phyloP scores from a whole-genome alignment of 2,797 vertebrate species.

The Sebastes hopkinsi region DNA sequence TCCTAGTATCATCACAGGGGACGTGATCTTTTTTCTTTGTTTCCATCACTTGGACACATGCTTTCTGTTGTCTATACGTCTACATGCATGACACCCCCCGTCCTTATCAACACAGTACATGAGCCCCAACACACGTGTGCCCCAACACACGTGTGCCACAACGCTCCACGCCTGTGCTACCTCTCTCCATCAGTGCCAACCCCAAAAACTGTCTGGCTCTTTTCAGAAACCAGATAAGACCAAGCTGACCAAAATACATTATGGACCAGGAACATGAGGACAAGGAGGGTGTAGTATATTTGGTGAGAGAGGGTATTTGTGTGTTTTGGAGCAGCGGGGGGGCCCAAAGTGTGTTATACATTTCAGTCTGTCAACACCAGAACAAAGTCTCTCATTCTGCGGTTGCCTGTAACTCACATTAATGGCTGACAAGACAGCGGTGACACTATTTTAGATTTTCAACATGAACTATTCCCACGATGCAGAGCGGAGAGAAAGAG shows the following conservation, averaged over 20 bases:
- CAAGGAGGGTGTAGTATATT: not conserved
- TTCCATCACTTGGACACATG: not conserved
- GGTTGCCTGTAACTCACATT: slow-evolving; percentile 47
- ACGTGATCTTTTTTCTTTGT: not conserved
- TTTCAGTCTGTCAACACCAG: slow-evolving; percentile 15
- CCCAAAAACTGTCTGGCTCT: not conserved
- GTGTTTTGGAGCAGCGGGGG: not conserved
- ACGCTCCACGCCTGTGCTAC: not conserved
- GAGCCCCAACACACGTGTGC: not conserved
- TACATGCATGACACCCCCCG: not conserved
- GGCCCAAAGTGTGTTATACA: slow-evolving; percentile 22
- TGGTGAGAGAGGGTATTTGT: slow-evolving; percentile 8
- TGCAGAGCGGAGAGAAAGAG: slow-evolving; percentile 1
- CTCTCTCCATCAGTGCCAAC: not conserved
- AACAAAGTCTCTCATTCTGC: slow-evolving; percentile 14
- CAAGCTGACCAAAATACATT: slow-evolving; percentile 20
- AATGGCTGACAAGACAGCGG: slow-evolving; percentile 47
- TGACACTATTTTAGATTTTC: slow-evolving; percentile 68
- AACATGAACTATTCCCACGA: slow-evolving; percentile 46
- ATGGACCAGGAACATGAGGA: not conserved
- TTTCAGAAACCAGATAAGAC: slow-evolving; percentile 25
- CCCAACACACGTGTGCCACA: not conserved
- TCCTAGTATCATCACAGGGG: not conserved
- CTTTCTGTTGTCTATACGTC: not conserved
- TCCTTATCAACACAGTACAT: slow-evolving; percentile 9